Percentiles rank a stretch among this genome's conserved stretches.
These are phyloP conservation scores for Zenarchopterus dispar DNA, from an alignment of 2,797 vertebrate species.

Conservation along the genomic window DNA sequence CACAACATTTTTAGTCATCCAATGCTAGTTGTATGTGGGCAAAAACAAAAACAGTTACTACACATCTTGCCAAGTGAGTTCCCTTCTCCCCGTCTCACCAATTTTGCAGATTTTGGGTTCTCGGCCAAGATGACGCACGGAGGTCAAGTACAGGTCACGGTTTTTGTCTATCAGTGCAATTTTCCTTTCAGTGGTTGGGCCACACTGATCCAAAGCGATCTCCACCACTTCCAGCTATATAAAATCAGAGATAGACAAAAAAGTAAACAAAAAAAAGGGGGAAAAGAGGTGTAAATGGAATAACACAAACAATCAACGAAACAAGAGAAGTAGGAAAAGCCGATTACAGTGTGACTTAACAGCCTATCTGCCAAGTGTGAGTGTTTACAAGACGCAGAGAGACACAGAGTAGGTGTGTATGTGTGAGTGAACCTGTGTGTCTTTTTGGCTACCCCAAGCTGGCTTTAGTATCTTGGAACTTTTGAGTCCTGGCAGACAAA, in stretches of 20 bases:
- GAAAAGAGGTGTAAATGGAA: conserved; percentile 31
- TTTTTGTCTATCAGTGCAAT: conserved; percentile 97
- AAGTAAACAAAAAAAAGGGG: conserved; percentile 16
- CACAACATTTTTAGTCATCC: neutral
- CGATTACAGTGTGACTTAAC: conserved; percentile 39
- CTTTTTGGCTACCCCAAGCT: conserved; percentile 63
- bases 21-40: neutral
- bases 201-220: conserved; percentile 93
- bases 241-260: conserved; percentile 34
- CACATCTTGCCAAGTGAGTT: neutral
- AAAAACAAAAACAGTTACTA: conserved; percentile 9
- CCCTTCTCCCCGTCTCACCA: conserved; percentile 80
- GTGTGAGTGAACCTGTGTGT: conserved; percentile 37
- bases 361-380: conserved; percentile 30
- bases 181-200: conserved; percentile 90
- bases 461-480: conserved; percentile 74
- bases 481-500: conserved; percentile 67
- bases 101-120: conserved; percentile 93
- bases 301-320: conserved; percentile 43
- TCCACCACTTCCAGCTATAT: conserved; percentile 90
- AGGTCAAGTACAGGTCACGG: conserved; percentile 92
- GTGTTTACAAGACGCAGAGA: conserved; percentile 11
- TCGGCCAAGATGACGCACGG: conserved; percentile 88
- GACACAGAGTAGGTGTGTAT: neutral
- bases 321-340: conserved; percentile 35